phyloP scores from a whole-genome alignment of 2,888 invertebrate genomes.

The Cetonia aurata region DNA sequence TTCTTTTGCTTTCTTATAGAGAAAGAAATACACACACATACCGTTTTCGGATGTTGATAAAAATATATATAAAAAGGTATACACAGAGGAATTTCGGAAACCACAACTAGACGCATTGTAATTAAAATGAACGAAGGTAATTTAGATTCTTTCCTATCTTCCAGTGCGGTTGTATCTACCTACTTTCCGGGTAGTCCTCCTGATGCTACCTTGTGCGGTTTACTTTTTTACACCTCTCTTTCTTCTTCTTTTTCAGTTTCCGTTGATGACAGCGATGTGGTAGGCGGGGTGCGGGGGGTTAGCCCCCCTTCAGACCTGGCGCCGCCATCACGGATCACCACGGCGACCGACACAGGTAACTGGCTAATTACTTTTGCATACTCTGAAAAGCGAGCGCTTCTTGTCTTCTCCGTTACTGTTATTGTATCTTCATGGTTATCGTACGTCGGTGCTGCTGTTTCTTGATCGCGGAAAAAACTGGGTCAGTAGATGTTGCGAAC shows the following conservation, averaged over 20 bases:
- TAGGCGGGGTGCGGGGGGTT: constrained; percentile 66
- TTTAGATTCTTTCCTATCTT: constrained; percentile 3
- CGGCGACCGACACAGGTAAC: constrained; percentile 67
- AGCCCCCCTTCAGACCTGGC: constrained; percentile 67
- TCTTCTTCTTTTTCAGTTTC: constrained; percentile 33
- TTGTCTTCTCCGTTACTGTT: constrained; percentile 5
- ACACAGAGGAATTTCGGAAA: too few relatives aligned
- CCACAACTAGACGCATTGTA: not conserved
- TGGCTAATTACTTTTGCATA: constrained; percentile 35
- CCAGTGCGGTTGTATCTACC: too few relatives aligned
- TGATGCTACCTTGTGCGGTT: not conserved
- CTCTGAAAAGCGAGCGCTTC: constrained; percentile 7
- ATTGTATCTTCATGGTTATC: not conserved
- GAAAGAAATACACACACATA: too few relatives aligned
- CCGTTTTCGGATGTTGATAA: too few relatives aligned
- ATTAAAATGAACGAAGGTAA: constrained; percentile 21
- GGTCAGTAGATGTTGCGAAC: not conserved
- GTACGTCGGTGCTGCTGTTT: not conserved
- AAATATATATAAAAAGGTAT: too few relatives aligned
- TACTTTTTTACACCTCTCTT: not conserved
- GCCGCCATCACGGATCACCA: constrained; percentile 68
- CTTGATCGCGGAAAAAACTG: not conserved
- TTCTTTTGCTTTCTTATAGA: too few relatives aligned
- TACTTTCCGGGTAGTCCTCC: too few relatives aligned
- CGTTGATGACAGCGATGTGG: constrained; percentile 58